These are phyloP conservation scores for Propithecus coquereli DNA, from an alignment of 2,113 vertebrate species.

Conservation along the genomic window DNA sequence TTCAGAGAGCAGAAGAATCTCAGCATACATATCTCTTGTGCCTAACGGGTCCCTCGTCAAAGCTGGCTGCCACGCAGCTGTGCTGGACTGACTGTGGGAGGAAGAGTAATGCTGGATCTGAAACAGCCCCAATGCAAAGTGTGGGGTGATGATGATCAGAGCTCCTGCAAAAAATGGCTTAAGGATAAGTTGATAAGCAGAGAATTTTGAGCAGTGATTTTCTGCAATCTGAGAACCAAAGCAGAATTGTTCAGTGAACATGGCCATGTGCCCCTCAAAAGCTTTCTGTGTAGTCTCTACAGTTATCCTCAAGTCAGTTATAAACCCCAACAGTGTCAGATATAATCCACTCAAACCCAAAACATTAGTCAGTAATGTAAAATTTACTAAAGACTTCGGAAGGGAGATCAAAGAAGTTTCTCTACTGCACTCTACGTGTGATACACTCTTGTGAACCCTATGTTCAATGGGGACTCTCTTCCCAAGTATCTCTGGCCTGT, in stretches of 20 bases:
- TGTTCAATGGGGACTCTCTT: background rate
- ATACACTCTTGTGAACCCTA: background rate
- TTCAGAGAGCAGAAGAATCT: background rate
- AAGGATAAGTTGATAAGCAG: background rate
- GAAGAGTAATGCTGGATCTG: background rate
- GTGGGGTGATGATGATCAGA: background rate
- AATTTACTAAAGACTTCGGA: background rate
- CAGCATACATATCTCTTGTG: background rate
- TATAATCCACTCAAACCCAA: background rate
- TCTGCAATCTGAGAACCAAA: constrained; percentile 5
- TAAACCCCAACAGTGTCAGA: background rate
- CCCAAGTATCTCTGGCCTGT: background rate
- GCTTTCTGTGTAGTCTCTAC: background rate
- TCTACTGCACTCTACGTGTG: no score
- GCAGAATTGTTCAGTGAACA: background rate
- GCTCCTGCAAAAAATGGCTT: background rate
- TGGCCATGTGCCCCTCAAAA: background rate
- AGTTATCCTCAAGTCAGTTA: background rate
- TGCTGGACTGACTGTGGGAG: background rate
- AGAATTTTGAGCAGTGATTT: background rate
- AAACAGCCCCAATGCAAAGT: background rate
- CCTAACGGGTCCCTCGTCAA: background rate
- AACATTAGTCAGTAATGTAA: background rate
- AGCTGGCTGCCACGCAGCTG: background rate
- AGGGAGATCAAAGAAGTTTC: background rate